These are phyloP conservation scores for Drosophila phalerata DNA, from an alignment of 2,888 invertebrate species.

Conservation along the genomic window DNA sequence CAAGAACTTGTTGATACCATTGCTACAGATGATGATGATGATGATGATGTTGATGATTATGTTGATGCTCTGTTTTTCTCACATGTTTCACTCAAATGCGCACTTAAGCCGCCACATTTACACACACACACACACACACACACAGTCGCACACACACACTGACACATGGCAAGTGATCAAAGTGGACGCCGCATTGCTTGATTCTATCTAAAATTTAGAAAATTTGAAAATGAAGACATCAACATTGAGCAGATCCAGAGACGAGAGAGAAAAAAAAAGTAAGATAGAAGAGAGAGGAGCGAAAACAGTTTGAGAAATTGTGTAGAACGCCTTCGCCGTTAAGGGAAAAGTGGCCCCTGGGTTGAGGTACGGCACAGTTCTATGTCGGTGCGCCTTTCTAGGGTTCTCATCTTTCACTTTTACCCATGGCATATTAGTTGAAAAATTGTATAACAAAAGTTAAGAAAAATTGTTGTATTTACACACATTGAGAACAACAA, in stretches of 20 bases:
- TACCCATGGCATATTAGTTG: conserved; percentile 68
- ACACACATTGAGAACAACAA: conserved; percentile 10
- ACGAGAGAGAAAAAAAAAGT: background rate
- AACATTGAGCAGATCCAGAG: conserved; percentile 26
- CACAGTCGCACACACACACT: conserved; percentile 39
- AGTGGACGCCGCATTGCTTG: conserved; percentile 59
- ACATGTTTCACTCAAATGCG: conserved; percentile 71
- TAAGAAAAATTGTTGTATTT: conserved; percentile 60
- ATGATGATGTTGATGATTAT: conserved; percentile 34
- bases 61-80: conserved; percentile 73
- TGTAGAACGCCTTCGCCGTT: conserved; percentile 63
- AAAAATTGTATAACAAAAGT: conserved; percentile 79
- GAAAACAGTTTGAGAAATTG: conserved; percentile 60
- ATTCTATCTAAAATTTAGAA: conserved; percentile 40
- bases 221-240: conserved; percentile 71
- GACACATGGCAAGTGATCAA: conserved; percentile 68
- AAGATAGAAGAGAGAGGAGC: background rate
- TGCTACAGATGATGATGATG: conserved; percentile 31
- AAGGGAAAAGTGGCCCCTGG: conserved; percentile 42
- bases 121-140: conserved; percentile 35
- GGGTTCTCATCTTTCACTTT: conserved; percentile 80
- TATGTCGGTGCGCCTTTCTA: conserved; percentile 65
- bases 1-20: conserved; percentile 58
- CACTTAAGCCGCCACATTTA: conserved; percentile 62
- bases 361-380: conserved; percentile 1